A percentile compares a stretch with the other conserved stretches of the same genome.
Conservation (phyloP, 2,797 vertebrate genomes). For the Amblyraja radiata region DNA sequence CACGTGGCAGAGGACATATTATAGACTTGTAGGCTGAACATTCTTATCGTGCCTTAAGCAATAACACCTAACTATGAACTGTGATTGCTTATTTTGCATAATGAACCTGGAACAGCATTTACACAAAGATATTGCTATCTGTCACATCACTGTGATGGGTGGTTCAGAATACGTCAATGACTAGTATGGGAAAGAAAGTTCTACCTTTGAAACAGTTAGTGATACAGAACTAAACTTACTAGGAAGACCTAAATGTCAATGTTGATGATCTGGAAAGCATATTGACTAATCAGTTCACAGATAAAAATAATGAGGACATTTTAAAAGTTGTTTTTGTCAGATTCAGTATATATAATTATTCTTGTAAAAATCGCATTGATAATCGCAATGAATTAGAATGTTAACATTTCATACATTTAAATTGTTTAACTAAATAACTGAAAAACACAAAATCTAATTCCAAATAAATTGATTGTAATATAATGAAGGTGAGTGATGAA, state of each 20-base stretch:
- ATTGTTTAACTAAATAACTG: background rate
- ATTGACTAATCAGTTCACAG: conserved; percentile 9
- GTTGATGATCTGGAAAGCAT: background rate
- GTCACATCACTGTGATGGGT: background rate
- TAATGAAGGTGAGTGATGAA: too few species aligned
- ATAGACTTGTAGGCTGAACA: background rate
- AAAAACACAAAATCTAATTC: background rate
- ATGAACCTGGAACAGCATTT: background rate
- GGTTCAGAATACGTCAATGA: background rate
- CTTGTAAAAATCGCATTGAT: background rate
- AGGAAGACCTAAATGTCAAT: background rate
- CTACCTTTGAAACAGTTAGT: background rate
- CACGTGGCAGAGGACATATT: background rate
- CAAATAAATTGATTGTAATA: background rate
- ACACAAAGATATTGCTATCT: background rate
- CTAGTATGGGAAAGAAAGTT: background rate
- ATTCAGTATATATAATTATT: background rate
- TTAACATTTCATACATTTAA: background rate
- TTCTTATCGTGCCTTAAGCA: background rate
- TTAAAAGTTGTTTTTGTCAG: too few species aligned
- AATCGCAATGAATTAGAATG: background rate
- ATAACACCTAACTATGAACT: background rate
- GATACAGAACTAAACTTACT: background rate
- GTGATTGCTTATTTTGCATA: background rate
- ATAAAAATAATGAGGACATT: background rate